A percentile compares a stretch with the other conserved stretches of the same genome.
Evolutionary conservation across 1,140 invertebrate species (phyloP).

Genomic region (Camponotus floridanus): DNA sequence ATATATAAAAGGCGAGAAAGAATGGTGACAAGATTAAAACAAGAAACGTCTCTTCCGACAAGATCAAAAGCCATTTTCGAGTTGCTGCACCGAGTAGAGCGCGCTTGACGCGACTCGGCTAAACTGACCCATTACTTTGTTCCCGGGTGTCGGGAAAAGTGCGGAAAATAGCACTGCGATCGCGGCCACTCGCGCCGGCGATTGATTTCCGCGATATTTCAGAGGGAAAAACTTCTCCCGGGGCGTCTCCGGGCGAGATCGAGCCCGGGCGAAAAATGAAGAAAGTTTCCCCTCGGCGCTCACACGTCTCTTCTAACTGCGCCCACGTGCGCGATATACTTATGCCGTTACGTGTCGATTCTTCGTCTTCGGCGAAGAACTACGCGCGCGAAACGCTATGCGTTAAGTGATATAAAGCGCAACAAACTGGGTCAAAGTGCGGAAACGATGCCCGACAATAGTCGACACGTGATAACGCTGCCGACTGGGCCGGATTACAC

Average conservation of each 20-base stretch:
- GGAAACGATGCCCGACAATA: not conserved
- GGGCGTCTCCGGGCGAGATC: slow-evolving; percentile 20
- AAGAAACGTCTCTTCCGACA: not conserved
- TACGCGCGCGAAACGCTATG: not conserved
- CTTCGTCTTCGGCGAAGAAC: slow-evolving; percentile 45
- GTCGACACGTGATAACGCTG: slow-evolving; percentile 4
- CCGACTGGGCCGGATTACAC: not conserved
- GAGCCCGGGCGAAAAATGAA: slow-evolving; percentile 82
- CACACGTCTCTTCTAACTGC: slow-evolving; percentile 81
- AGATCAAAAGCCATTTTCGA: slow-evolving; percentile 50
- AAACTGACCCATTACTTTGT: slow-evolving; percentile 64
- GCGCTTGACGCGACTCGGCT: slow-evolving; percentile 34
- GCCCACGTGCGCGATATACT: slow-evolving; percentile 73
- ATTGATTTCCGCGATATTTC: slow-evolving; percentile 85
- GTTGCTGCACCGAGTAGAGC: slow-evolving; percentile 13
- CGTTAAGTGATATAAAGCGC: slow-evolving; percentile 62
- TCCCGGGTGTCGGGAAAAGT: slow-evolving; percentile 38
- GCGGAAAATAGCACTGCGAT: slow-evolving; percentile 68
- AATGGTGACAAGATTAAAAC: slow-evolving; percentile 9
- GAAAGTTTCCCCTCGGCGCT: slow-evolving; percentile 82
- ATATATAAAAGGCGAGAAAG: not conserved
- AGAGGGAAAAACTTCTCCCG: slow-evolving; percentile 66
- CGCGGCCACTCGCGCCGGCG: slow-evolving; percentile 76
- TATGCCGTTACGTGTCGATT: slow-evolving; percentile 56
- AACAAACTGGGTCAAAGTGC: slow-evolving; percentile 39